Evolutionary conservation across 2,113 vertebrate species (phyloP).

Genomic region (Gobius niger): DNA sequence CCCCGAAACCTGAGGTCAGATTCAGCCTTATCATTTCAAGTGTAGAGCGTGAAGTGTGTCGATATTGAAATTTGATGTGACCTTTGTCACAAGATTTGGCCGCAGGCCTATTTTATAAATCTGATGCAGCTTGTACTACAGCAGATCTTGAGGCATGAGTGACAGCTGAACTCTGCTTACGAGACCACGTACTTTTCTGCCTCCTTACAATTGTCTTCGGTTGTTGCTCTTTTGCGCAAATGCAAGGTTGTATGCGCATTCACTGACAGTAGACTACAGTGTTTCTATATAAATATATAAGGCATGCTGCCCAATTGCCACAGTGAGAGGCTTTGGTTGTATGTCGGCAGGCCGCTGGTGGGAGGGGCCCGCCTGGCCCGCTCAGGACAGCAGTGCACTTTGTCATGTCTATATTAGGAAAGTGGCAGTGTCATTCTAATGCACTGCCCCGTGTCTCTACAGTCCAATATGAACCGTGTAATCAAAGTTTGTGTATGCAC

Average conservation of each 20-base stretch:
- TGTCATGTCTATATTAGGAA: slow-evolving; percentile 87
- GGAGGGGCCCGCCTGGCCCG: slow-evolving; percentile 26
- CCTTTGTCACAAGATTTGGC: background rate
- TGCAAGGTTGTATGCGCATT: slow-evolving; percentile 21
- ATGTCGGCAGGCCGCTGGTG: slow-evolving; percentile 37
- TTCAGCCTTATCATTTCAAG: slow-evolving; percentile 16
- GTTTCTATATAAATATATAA: slow-evolving; percentile 3
- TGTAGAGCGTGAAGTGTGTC: slow-evolving; percentile 6
- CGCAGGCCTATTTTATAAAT: background rate
- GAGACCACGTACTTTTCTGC: slow-evolving; percentile 15
- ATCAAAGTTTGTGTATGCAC: no score
- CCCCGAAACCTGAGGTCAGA: slow-evolving; percentile 72
- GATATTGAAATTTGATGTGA: slow-evolving; percentile 34
- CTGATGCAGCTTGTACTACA: background rate
- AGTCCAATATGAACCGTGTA: background rate
- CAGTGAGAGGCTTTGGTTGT: slow-evolving; percentile 31
- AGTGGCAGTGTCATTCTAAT: slow-evolving; percentile 77
- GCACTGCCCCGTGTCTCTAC: slow-evolving; percentile 37
- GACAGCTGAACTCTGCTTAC: slow-evolving; percentile 42
- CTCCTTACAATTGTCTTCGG: background rate
- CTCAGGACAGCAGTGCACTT: slow-evolving; percentile 62
- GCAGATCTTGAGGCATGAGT: slow-evolving; percentile 21
- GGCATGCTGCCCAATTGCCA: slow-evolving; percentile 9
- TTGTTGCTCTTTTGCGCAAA: background rate
- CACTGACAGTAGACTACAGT: background rate